phyloP scores from a whole-genome alignment of 2,888 invertebrate species.

The Lasioglossum villosulum region DNA sequence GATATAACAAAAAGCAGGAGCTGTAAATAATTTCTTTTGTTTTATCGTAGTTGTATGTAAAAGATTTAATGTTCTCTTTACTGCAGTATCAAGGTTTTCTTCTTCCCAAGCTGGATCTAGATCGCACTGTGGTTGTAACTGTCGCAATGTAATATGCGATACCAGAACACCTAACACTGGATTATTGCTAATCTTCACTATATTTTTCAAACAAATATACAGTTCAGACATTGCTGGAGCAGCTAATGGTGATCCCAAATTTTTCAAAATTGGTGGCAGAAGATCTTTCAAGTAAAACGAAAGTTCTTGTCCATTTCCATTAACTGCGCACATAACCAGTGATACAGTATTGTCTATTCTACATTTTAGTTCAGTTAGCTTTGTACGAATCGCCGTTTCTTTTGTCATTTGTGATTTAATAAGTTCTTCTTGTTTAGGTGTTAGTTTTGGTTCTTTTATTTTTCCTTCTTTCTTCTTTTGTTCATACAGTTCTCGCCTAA shows the following conservation, averaged over 20 bases:
- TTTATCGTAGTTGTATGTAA: conserved; percentile 86
- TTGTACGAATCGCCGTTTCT: conserved; percentile 91
- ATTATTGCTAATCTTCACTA: conserved; percentile 85
- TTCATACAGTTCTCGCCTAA: conserved; percentile 96
- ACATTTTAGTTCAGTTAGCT: conserved; percentile 86
- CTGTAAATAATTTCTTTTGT: conserved; percentile 86
- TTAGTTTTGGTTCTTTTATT: conserved; percentile 89
- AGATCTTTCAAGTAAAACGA: conserved; percentile 87
- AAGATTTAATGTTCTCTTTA: conserved; percentile 88
- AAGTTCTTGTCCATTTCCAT: conserved; percentile 85
- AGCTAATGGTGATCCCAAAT: conserved; percentile 91
- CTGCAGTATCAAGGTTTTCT: conserved; percentile 88
- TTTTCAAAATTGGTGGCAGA: conserved; percentile 87
- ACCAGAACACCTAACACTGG: conserved; percentile 87
- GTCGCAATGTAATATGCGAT: conserved; percentile 90
- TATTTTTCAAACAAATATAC: conserved; percentile 87
- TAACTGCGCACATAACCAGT: conserved; percentile 85
- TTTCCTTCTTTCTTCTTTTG: conserved; percentile 93
- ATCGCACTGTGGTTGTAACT: conserved; percentile 91
- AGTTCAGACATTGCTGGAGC: conserved; percentile 89
- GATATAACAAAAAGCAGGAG: conserved; percentile 92
- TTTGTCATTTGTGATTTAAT: conserved; percentile 94
- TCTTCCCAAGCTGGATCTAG: conserved; percentile 92
- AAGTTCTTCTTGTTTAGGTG: conserved; percentile 96
- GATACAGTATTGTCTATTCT: conserved; percentile 83